phyloP scores from a whole-genome alignment of 2,797 vertebrate species.

The Gouania willdenowi region DNA sequence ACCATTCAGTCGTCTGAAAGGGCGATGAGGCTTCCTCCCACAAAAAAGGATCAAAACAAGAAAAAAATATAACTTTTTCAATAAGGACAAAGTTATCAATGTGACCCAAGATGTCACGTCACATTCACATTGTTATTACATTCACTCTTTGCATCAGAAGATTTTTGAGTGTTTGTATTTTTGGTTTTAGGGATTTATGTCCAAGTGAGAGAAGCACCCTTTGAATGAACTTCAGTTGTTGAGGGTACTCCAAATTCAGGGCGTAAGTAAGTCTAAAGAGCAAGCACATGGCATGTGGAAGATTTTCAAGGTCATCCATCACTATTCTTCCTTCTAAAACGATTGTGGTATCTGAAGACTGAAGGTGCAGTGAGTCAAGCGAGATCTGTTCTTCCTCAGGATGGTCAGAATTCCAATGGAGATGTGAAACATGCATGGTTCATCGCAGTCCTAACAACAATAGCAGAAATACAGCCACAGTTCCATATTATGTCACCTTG shows the following conservation, averaged over 20 bases:
- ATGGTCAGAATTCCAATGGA: not conserved
- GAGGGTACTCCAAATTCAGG: constrained; percentile 7
- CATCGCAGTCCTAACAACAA: constrained; percentile 1
- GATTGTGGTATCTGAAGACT: not conserved
- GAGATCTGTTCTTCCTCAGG: not conserved
- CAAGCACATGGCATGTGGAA: constrained; percentile 5
- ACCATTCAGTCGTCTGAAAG: too few relatives aligned
- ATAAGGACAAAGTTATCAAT: too few relatives aligned
- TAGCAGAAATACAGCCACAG: not conserved
- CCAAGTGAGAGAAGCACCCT: not conserved
- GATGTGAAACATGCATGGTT: not conserved
- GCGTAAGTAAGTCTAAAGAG: constrained; percentile 9
- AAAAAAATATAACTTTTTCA: too few relatives aligned
- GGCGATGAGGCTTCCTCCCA: too few relatives aligned
- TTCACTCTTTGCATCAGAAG: not conserved
- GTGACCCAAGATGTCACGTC: too few relatives aligned
- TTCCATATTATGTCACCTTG: too few relatives aligned
- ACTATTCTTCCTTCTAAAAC: constrained; percentile 5
- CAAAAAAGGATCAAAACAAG: too few relatives aligned
- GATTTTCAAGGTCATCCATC: constrained; percentile 6
- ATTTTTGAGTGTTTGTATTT: not conserved
- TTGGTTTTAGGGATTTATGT: not conserved
- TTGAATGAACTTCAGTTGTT: not conserved
- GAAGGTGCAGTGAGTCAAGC: not conserved
- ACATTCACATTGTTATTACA: not conserved